Base-by-base conservation (phyloP, 1,140 invertebrate genomes). In the Psix sp. region DNA sequence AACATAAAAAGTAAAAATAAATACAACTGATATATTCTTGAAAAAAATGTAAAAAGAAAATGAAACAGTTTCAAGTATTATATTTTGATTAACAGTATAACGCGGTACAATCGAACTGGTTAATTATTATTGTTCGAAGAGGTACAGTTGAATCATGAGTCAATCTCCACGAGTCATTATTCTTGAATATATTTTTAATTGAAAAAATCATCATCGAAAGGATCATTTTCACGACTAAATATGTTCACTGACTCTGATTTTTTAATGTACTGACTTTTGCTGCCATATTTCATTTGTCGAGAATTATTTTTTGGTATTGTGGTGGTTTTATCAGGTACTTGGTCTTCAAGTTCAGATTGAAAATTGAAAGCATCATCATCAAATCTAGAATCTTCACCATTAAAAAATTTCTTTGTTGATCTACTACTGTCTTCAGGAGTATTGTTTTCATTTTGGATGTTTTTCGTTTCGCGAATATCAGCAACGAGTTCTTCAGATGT, bases 201-300 rank as follows among this genome's bases (percentile, higher is more conserved):
- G 77, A 94, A 95, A 84, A 96, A 96, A 75, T 95, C 94, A 51
- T 94, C 93, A 67, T 94, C 93, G 82, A 96, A 96, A 3, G 94
- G 94, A 88, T 95, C 94, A 77, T 89, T 91, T 74, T 92, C 90
- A 33, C 93, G 89, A 4, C 91, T 91, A 84, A 96, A 96, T 71
- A 96, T 95, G 81, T 95, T 95, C 11, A 95, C 92, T 1, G 94
- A 95, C 78, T 95, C 94, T 0, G 94, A 95, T 83, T 95, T 95
- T 75, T 93, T 93, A 14, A 93, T 91, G 52, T 92, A 88, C 39
- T 89, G 88, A 62, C 81, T 80, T 45, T 75, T 78, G 26, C 75
- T 76, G 7, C 74, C 51, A 45, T 84, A 85, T 18, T 85, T 86
- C 40, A 83, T 80, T 40, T 82, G 80, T 24, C 82, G 80, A 2